These are phyloP conservation scores for Scelioninae gen. 1 DNA, from an alignment of 2,888 invertebrate genomes.

Conservation along the genomic window DNA sequence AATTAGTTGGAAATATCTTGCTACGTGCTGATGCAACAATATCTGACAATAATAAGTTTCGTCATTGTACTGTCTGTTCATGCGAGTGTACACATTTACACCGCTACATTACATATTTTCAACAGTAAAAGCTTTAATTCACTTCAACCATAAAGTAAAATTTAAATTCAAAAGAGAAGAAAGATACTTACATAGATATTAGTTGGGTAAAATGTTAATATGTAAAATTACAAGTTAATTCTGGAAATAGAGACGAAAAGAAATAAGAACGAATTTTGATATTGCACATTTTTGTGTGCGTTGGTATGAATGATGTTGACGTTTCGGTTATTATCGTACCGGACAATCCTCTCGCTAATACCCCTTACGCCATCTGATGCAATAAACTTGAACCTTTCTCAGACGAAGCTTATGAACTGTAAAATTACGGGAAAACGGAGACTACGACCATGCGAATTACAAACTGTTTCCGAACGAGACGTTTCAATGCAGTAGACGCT, in stretches of 20 bases:
- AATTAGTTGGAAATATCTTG: constrained; percentile 63
- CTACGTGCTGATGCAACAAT: constrained; percentile 60
- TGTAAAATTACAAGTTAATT: constrained; percentile 19
- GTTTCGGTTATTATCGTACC: not conserved
- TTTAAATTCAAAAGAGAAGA: constrained; percentile 22
- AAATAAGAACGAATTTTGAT: not conserved
- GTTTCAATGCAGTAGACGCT: constrained; percentile 49
- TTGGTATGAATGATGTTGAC: not conserved
- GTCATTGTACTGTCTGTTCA: constrained; percentile 46
- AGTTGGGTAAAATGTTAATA: constrained; percentile 23
- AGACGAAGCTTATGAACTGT: constrained; percentile 34
- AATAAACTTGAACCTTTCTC: constrained; percentile 2
- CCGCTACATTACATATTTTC: constrained; percentile 32
- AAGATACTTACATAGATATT: constrained; percentile 15
- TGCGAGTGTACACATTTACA: constrained; percentile 38
- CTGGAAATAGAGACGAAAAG: not conserved
- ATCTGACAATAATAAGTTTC: constrained; percentile 59
- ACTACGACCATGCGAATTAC: constrained; percentile 62
- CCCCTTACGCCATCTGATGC: not conserved
- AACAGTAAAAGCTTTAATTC: constrained; percentile 37
- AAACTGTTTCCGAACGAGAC: constrained; percentile 69
- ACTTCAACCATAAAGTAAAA: constrained; percentile 19
- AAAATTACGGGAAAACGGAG: constrained; percentile 32
- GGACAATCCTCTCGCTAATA: no score
- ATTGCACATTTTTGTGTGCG: not conserved